Base-by-base conservation (phyloP, 2,888 invertebrate genomes). In the Idaea aversata region DNA sequence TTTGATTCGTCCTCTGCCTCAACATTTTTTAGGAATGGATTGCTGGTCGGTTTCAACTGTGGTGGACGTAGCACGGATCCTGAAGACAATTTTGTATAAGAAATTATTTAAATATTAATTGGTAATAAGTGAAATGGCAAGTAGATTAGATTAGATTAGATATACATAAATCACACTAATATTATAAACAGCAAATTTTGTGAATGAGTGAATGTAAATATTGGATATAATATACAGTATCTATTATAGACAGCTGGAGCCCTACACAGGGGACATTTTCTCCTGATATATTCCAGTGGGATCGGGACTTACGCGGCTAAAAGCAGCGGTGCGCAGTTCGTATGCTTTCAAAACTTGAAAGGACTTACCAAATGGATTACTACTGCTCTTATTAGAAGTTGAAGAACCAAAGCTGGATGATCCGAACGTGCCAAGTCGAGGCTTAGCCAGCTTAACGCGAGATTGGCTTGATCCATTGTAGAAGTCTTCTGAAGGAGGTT, bases 51-150 rank as follows among this genome's bases (percentile, higher is more conserved):
- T 81, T 92, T 91, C 70, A 93, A 73, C 72, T 91, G 91, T 58
- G 93, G 83, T 59, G 93, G 93, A 63, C 93, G 88, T 71, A 93
- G 69, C 47, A 93, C 88, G 65, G 91, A 91, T 57, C 90, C 92
- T 91, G 60, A 82, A 63, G 36, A 25, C n/a, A 59, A 60, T 35
- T 47, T 13, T 25, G 34, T 36, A 35, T 58, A 58, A 15, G 15
- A 15, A 61, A 63, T 47, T 47, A 47, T 10, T 47, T 38, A 3
- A 38, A 38, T 13, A 38, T 38, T 38, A 10, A 47, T 47, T 47
- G 2, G 25, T 3, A 25, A 3, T 25, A 25, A 25, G 3, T 25
- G 25, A 25, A 25, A 25, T 25, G 25, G n/a, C n/a, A n/a, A n/a
- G n/a, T n/a, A n/a, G n/a, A n/a, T n/a, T n/a, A n/a, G n/a, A n/a